Base-by-base conservation (phyloP, 2,888 invertebrate species). In the Pecten maximus region DNA sequence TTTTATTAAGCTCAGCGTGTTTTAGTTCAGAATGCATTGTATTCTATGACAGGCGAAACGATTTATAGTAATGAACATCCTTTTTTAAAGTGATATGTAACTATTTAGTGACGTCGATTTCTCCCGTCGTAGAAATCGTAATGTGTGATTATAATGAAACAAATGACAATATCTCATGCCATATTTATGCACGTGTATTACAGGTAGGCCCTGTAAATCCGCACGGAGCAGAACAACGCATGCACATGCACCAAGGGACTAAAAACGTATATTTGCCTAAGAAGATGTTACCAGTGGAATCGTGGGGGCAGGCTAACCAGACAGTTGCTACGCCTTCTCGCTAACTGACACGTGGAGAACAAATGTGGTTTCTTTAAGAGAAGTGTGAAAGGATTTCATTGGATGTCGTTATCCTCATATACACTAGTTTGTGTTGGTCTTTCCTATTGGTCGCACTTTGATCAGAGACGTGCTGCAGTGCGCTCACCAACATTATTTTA, bases 191-290 rank as follows among this genome's bases (percentile, higher is more conserved):
- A 35, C 16, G 74, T 89, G 35, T 91, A 35, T 91, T 93, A 40
- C 92, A 95, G 95, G 93, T 95, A 88, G 94, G 94, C 40, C 93
- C 93, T 40, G 92, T 95, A 44, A 94, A 95, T 89, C 94, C 94
- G 23, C 93, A 93, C 54, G 94, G 93, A n/a, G 94, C 94, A 54
- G 94, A 94, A 74, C 94, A 95, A 89, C 90, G 95, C 90, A 91
- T 93, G 15, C 92, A 92, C 86, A 89, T 90, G 40, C 94, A 95
- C 88, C 94, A 94, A 86, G 94, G 93, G 28, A 93, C 93, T 23
- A 94, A 93, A 93, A 95, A 95, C 91, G 94, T 94, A 28, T 94
- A 94, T 92, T 92, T 93, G 92, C 95, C 95, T 87, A 92, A 94
- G n/a, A 93, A 94, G 91, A 95, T 95, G 95, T 93, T 94, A 86